Percentiles rank a stretch among this genome's conserved stretches.
These are phyloP conservation scores for Drosophila conformis DNA, from an alignment of 2,888 invertebrate species.

Conservation along the genomic window DNA sequence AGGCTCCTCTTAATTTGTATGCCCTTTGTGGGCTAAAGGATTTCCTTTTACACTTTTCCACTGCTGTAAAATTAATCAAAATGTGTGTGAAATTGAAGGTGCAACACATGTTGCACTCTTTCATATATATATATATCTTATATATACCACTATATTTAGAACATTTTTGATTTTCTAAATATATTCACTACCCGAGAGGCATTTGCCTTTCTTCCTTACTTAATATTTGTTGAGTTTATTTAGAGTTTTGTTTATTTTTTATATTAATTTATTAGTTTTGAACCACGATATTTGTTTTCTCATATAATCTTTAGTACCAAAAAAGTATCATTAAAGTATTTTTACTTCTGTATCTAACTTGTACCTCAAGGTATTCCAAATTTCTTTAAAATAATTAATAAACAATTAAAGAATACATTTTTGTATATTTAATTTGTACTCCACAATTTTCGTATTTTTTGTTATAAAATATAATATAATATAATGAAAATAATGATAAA, in stretches of 20 bases:
- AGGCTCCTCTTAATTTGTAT: constrained; percentile 72
- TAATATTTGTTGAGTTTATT: too few relatives aligned
- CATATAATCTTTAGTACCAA: too few relatives aligned
- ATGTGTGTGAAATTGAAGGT: constrained; percentile 75
- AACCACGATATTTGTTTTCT: too few relatives aligned
- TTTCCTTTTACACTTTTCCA: constrained; percentile 59
- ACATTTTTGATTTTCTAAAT: neutral
- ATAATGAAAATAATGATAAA: too few relatives aligned
- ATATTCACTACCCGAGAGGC: neutral
- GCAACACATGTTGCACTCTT: constrained; percentile 6
- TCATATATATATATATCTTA: neutral
- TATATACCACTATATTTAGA: neutral
- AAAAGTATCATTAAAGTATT: too few relatives aligned
- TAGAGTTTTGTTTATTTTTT: too few relatives aligned
- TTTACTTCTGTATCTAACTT: too few relatives aligned
- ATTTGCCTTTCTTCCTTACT: neutral
- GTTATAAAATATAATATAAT: neutral
- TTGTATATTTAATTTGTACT: neutral
- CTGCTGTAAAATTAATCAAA: constrained; percentile 76
- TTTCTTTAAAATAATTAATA: too few relatives aligned
- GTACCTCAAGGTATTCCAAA: too few relatives aligned
- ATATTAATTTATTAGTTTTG: too few relatives aligned
- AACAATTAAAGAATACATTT: too few relatives aligned
- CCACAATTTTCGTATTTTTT: neutral
- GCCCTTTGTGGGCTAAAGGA: constrained; percentile 74